These are phyloP conservation scores for Pelochelys cantorii DNA, from an alignment of 2,797 vertebrate genomes.

Conservation along the genomic window DNA sequence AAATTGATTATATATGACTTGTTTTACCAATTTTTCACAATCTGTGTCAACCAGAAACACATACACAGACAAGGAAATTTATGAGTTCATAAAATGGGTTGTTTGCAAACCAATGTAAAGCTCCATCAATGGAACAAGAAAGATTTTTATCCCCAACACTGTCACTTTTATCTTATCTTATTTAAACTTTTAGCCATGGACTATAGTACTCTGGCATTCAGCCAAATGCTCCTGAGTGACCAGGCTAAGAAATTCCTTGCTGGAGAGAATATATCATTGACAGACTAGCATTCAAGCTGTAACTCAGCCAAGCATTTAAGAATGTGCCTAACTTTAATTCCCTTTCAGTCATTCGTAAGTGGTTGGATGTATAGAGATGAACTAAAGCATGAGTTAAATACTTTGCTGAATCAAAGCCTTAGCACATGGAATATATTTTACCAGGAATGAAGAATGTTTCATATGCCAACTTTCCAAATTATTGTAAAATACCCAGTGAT, in stretches of 20 bases:
- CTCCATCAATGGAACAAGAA: neutral
- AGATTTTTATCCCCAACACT: neutral
- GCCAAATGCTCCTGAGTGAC: neutral
- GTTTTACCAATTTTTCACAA: constrained; percentile 16
- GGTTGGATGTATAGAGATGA: neutral
- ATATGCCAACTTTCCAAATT: neutral
- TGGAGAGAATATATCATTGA: neutral
- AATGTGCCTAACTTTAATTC: neutral
- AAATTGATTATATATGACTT: neutral
- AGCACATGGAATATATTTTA: neutral
- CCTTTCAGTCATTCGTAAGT: neutral
- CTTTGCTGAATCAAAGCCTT: constrained; percentile 2
- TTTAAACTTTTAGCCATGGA: neutral
- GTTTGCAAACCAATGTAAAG: neutral
- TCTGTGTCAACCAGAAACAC: neutral
- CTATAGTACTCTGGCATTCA: neutral
- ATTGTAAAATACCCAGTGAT: neutral
- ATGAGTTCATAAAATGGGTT: neutral
- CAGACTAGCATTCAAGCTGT: neutral
- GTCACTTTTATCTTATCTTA: neutral
- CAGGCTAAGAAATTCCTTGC: neutral
- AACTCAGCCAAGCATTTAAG: neutral
- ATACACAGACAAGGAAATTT: neutral
- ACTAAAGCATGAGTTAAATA: neutral
- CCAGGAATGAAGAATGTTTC: neutral